Percentiles rank a stretch among this genome's conserved stretches.
Conservation (phyloP, 1,140 invertebrate species). For the Rhizoglyphus robini region DNA sequence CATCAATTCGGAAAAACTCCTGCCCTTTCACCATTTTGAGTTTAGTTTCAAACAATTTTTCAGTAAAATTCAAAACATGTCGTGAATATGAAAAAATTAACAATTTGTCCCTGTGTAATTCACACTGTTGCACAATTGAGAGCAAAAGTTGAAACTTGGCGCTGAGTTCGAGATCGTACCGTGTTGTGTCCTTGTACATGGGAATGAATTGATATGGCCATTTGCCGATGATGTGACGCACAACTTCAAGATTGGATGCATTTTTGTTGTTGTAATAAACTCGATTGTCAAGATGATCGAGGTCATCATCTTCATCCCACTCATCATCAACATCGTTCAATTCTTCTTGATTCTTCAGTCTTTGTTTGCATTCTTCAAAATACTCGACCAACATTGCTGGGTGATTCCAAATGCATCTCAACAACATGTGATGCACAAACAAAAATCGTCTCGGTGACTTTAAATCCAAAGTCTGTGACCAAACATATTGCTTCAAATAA, state of each 20-base stretch:
- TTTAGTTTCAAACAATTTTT: constrained; percentile 59
- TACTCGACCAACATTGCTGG: constrained; percentile 90
- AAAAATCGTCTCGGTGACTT: background rate
- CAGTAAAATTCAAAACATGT: constrained; percentile 72
- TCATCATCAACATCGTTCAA: too few species aligned
- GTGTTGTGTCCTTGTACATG: background rate
- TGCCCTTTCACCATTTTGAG: constrained; percentile 45
- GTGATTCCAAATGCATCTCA: constrained; percentile 99
- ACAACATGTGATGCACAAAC: constrained; percentile 91
- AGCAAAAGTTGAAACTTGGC: constrained; percentile 70
- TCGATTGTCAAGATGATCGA: background rate
- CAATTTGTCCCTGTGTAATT: constrained; percentile 82
- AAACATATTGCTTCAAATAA: constrained; percentile 15
- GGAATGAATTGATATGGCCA: background rate
- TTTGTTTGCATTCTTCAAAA: constrained; percentile 54
- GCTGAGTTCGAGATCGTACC: constrained; percentile 39
- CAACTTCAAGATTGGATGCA: background rate
- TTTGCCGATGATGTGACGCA: background rate
- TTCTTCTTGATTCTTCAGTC: constrained; percentile 74
- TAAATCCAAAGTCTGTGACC: background rate
- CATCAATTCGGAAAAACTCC: constrained; percentile 86
- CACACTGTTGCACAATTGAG: constrained; percentile 67
- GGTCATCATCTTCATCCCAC: constrained; percentile 66
- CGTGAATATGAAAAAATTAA: constrained; percentile 85
- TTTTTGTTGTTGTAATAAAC: background rate